Base-by-base conservation (phyloP, 2,113 vertebrate species). In the Barbus barbus region DNA sequence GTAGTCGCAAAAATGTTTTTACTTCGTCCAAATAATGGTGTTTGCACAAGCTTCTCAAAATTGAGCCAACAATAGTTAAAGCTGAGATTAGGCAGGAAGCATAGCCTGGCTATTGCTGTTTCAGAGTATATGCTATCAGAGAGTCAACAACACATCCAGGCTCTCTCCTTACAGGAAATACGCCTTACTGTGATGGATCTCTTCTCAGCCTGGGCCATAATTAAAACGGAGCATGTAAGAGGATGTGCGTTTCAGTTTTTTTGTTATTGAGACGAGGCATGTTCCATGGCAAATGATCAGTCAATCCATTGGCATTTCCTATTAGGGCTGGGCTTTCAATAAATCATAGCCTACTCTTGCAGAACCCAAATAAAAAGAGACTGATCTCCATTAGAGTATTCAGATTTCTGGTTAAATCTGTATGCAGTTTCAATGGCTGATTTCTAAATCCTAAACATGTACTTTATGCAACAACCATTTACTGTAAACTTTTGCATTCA, bases 81-180 rank as follows among this genome's bases (percentile, higher is more conserved):
- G 87, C 91, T 91, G 87, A 60, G 90, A 95, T 96, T 92, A 94
- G 92, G 88, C 94, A 95, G 95, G 95, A 97, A 96, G 89, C 90
- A 92, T 93, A 86, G 90, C 91, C 94, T 93, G 91, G 89, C 90
- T 95, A 93, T 93, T 95, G 91, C 95, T 95, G 87, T 75, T 93
- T 89, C 91, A 95, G 92, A 94, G 92, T 93, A 94, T 90, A 87
- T 87, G 89, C 92, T 95, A 95, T 96, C 93, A 92, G 90, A 94
- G 92, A 84, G 83, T 83, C 86, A 94, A 93, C 94, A 96, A 92
- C 91, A 93, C 87, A 89, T 94, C 76, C 93, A 91, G 90, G 79
- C 90, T 56, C 91, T 89, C 87, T 94, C 92, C 86, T 92, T 90
- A 92, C 88, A 93, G 95, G 94, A 95, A 96, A 93, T 92, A 90